phyloP scores from a whole-genome alignment of 1,140 invertebrate genomes.

The Harlomillsia oculata region DNA sequence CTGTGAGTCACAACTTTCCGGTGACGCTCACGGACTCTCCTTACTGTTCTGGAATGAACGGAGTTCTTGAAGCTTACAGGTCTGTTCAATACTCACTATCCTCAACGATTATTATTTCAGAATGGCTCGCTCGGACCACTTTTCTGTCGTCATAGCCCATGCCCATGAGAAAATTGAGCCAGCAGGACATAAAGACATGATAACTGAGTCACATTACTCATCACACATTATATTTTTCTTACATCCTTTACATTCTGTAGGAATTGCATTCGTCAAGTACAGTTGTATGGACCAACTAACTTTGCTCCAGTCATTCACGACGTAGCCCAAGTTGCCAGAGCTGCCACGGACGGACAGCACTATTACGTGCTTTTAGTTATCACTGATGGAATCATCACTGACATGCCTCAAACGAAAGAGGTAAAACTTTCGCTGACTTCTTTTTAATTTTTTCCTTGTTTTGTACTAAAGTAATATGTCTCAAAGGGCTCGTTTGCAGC shows the following conservation, averaged over 20 bases:
- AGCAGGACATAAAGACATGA: too few relatives aligned
- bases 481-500: too few relatives aligned
- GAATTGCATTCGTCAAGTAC: slow-evolving; percentile 45
- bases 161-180: too few relatives aligned
- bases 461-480: too few relatives aligned
- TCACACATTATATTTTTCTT: too few relatives aligned
- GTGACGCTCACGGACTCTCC: slow-evolving; percentile 52
- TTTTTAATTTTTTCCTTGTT: too few relatives aligned
- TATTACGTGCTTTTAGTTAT: slow-evolving; percentile 58
- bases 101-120: too few relatives aligned
- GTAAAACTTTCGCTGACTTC: too few relatives aligned
- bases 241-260: slow-evolving; percentile 17
- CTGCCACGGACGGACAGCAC: slow-evolving; percentile 43
- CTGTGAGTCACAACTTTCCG: slow-evolving; percentile 51
- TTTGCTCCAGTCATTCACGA: slow-evolving; percentile 54
- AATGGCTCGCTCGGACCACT: too few relatives aligned
- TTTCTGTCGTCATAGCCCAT: too few relatives aligned
- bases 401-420: slow-evolving; percentile 53
- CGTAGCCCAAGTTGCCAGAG: slow-evolving; percentile 44
- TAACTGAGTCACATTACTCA: too few relatives aligned
- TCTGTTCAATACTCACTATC: too few relatives aligned
- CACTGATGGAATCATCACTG: slow-evolving; percentile 59
- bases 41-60: slow-evolving; percentile 45
- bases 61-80: slow-evolving; percentile 28
- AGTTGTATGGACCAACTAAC: slow-evolving; percentile 52